Evolutionary conservation across 2,113 vertebrate species (phyloP).

Genomic region (Orcinus orca): DNA sequence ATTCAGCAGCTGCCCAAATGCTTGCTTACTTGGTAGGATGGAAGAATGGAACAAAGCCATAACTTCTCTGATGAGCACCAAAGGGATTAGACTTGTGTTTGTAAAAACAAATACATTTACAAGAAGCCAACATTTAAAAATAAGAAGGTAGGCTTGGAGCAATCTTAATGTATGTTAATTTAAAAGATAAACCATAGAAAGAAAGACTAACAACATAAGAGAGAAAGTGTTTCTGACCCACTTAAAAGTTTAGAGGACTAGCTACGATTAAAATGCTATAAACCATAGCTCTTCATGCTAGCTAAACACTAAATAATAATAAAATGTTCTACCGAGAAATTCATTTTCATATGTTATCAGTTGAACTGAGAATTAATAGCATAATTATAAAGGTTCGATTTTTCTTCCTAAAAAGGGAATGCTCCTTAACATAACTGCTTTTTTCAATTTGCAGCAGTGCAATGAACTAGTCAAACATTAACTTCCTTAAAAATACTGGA

Average conservation of each 20-base stretch:
- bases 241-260: slow-evolving; percentile 13
- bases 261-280: not conserved
- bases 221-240: not conserved
- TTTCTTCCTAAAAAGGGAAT: slow-evolving; percentile 51
- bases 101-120: not conserved
- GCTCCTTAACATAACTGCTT: not conserved
- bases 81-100: not conserved
- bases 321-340: not conserved
- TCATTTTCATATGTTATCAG: not conserved
- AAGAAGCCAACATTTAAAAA: slow-evolving; percentile 5
- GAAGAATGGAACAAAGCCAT: not conserved
- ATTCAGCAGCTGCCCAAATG: not conserved
- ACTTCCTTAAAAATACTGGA: slow-evolving; percentile 50
- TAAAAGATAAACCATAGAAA: slow-evolving; percentile 3
- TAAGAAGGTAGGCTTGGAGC: not conserved
- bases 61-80: not conserved
- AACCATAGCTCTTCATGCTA: not conserved
- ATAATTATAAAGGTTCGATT: slow-evolving; percentile 23
- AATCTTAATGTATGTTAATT: not conserved
- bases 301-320: slow-evolving; percentile 19
- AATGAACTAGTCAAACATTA: slow-evolving; percentile 55
- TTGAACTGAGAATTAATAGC: slow-evolving; percentile 3
- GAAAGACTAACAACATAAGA: not conserved
- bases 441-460: not conserved
- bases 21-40: not conserved